These are phyloP conservation scores for Anoplophora glabripennis DNA, from an alignment of 1,140 invertebrate genomes.

Conservation along the genomic window DNA sequence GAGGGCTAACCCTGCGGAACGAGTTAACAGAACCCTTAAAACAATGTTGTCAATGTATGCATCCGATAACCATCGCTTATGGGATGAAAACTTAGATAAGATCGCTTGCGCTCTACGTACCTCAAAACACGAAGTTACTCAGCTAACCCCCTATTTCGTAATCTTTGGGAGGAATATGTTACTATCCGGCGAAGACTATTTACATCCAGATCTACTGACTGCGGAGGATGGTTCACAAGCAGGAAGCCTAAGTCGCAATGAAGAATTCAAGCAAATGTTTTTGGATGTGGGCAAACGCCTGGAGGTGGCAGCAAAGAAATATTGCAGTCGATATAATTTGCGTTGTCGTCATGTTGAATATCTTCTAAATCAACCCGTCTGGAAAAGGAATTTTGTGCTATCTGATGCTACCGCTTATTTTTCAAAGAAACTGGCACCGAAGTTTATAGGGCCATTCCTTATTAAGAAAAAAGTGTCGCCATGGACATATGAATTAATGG, in stretches of 20 bases:
- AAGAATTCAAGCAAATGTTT: background rate
- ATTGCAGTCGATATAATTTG: conserved; percentile 22
- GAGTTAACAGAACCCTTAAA: conserved; percentile 28
- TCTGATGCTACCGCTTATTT: conserved; percentile 22
- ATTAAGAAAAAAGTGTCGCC: background rate
- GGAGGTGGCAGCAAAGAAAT: conserved; percentile 32
- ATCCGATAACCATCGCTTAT: conserved; percentile 19
- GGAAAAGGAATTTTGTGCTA: conserved; percentile 15
- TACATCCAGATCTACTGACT: background rate
- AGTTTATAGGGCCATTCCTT: conserved; percentile 20
- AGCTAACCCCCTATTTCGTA: conserved; percentile 34
- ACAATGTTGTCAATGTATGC: conserved; percentile 26
- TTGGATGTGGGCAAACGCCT: background rate
- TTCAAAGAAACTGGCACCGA: conserved; percentile 23
- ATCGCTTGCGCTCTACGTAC: conserved; percentile 26
- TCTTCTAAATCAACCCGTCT: conserved; percentile 9
- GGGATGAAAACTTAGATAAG: conserved; percentile 18
- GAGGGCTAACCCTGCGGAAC: conserved; percentile 25
- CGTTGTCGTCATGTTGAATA: conserved; percentile 12
- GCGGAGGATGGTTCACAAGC: background rate
- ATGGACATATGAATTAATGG: conserved; percentile 11
- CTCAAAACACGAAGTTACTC: conserved; percentile 14
- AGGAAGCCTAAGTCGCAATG: background rate
- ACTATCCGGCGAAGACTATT: conserved; percentile 5
- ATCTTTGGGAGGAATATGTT: conserved; percentile 26